These are phyloP conservation scores for Sisor rabdophorus DNA, from an alignment of 2,113 vertebrate genomes.

Conservation along the genomic window DNA sequence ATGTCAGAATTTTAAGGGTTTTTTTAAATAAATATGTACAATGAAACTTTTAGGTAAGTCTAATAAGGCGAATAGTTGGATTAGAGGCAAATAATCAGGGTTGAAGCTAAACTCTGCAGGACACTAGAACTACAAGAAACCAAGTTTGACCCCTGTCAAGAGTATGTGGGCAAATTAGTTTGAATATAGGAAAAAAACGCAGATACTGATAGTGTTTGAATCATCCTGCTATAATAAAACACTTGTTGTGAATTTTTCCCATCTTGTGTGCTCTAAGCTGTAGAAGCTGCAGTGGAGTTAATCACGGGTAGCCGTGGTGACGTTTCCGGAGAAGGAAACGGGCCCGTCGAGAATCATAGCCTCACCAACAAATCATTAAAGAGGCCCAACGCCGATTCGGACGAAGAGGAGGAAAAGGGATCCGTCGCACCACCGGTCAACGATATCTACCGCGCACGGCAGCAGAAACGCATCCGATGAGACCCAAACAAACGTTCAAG, in stretches of 20 bases:
- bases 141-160: too few species aligned
- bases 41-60: too few species aligned
- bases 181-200: too few species aligned
- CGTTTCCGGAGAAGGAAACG: constrained; percentile 83
- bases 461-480: constrained; percentile 98
- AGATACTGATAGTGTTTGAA: too few species aligned
- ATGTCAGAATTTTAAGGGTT: too few species aligned
- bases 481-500: constrained; percentile 1
- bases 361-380: constrained; percentile 85
- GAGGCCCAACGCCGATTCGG: constrained; percentile 92
- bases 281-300: constrained; percentile 89
- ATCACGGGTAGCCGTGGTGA: constrained; percentile 88
- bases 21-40: too few species aligned
- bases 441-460: constrained; percentile 94
- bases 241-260: background rate
- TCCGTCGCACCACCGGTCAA: constrained; percentile 91
- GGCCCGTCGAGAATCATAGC: constrained; percentile 85
- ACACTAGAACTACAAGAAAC: too few species aligned
- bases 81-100: too few species aligned
- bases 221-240: too few species aligned
- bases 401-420: constrained; percentile 96
- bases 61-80: too few species aligned
- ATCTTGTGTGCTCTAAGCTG: constrained; percentile 67
- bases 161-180: too few species aligned
- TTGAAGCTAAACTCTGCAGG: too few species aligned